phyloP scores from a whole-genome alignment of 1,140 invertebrate species.

The Lasioglossum baleicum region DNA sequence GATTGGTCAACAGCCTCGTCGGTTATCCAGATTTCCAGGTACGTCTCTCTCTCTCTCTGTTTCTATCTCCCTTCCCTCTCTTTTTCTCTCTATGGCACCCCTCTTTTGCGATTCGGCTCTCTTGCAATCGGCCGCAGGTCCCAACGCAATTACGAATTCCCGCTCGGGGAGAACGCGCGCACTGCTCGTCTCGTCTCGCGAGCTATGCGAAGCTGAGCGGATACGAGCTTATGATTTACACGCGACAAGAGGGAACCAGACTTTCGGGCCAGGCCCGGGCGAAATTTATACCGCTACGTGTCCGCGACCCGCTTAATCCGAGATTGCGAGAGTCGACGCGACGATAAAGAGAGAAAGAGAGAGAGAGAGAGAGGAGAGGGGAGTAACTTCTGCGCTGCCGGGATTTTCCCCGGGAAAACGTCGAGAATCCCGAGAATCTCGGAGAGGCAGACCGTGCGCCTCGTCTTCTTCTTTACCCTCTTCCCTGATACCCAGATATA shows the following conservation, averaged over 20 bases:
- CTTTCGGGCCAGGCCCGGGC: not conserved
- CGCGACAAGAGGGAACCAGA: not conserved
- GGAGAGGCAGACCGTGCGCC: constrained; percentile 11
- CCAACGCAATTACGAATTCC: constrained; percentile 3
- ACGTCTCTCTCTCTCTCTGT: not conserved
- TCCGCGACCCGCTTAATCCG: constrained; percentile 47
- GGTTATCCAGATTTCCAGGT: not conserved
- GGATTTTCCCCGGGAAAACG: constrained; percentile 18
- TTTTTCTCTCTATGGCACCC: not conserved
- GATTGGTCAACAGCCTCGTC: not conserved
- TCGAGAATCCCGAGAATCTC: constrained; percentile 15
- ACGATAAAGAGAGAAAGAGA: no score
- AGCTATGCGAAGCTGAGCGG: not conserved
- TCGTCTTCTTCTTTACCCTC: not conserved
- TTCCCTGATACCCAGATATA: not conserved
- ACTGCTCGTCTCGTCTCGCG: not conserved
- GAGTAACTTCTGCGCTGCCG: not conserved
- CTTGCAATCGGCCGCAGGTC: constrained; percentile 9
- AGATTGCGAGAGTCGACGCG: constrained; percentile 45
- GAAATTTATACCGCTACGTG: constrained; percentile 43
- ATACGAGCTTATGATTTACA: constrained; percentile 26
- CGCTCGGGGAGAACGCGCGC: not conserved
- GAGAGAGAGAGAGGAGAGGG: not conserved
- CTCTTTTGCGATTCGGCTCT: not conserved
- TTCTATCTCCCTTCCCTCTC: not conserved